Conservation (phyloP, 2,797 vertebrate species). For the Tenualosa ilisha region DNA sequence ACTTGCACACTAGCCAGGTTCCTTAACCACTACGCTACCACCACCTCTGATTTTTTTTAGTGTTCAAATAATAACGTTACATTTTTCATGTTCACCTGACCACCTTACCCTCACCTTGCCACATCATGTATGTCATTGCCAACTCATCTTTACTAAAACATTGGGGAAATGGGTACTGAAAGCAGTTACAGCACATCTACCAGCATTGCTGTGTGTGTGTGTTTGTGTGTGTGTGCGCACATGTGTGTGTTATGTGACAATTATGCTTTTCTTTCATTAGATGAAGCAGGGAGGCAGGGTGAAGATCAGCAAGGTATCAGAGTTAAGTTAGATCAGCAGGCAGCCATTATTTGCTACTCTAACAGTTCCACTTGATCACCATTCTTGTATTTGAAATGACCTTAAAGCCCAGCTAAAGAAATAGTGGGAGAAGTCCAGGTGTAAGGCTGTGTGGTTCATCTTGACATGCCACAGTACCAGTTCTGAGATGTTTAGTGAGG, state of each 20-base stretch:
- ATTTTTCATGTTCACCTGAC: no score
- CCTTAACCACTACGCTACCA: no score
- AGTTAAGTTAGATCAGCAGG: slow-evolving; percentile 7
- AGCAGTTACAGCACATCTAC: no score
- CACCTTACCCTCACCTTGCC: no score
- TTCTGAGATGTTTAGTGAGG: neutral
- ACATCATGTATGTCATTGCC: no score
- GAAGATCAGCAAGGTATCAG: slow-evolving; percentile 23
- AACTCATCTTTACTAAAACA: no score
- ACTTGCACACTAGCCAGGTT: no score
- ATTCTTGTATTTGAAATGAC: neutral
- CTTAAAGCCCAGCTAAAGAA: neutral
- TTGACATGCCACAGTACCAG: neutral
- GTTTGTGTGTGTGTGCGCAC: neutral
- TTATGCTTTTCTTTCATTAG: neutral
- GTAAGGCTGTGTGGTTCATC: neutral
- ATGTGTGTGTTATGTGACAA: neutral
- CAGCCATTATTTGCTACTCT: neutral
- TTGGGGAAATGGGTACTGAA: no score
- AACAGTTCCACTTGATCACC: neutral
- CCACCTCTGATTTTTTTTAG: no score
- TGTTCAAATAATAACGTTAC: no score
- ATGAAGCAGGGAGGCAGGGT: slow-evolving; percentile 3
- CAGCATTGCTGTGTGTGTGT: no score
- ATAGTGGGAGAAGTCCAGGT: neutral